Percentiles rank a stretch among this genome's conserved stretches.
These are phyloP conservation scores for Rhynchophorus ferrugineus DNA, from an alignment of 1,140 invertebrate genomes.

Conservation along the genomic window DNA sequence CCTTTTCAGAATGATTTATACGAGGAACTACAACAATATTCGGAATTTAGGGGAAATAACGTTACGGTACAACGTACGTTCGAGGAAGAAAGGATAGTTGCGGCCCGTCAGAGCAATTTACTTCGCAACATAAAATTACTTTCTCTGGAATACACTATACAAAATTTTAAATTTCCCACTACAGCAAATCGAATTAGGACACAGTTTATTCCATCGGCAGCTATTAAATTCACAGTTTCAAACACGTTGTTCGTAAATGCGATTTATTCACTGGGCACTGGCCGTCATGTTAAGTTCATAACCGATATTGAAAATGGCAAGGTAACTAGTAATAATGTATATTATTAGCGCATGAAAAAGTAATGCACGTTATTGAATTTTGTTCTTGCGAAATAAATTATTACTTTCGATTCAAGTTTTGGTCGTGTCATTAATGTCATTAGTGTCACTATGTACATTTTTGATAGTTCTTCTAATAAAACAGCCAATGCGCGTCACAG, in stretches of 20 bases:
- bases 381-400: too few relatives aligned
- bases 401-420: too few relatives aligned
- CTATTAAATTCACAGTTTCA: slow-evolving; percentile 26
- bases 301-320: slow-evolving; percentile 57
- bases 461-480: too few relatives aligned
- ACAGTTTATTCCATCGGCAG: slow-evolving; percentile 18
- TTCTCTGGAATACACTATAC: slow-evolving; percentile 48
- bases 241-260: slow-evolving; percentile 53
- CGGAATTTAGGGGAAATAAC: slow-evolving; percentile 6
- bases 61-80: slow-evolving; percentile 32
- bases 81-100: slow-evolving; percentile 55
- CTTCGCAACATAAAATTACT: slow-evolving; percentile 58
- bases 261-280: slow-evolving; percentile 65
- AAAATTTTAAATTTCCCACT: slow-evolving; percentile 18
- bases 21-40: slow-evolving; percentile 22
- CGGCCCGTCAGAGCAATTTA: slow-evolving; percentile 53
- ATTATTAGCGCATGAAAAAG: too few relatives aligned
- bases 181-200: slow-evolving; percentile 13
- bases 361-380: too few relatives aligned
- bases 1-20: slow-evolving; percentile 26
- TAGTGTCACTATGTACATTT: too few relatives aligned
- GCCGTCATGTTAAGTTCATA: slow-evolving; percentile 62
- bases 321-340: slow-evolving; percentile 40
- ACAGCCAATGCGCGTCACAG: too few relatives aligned
- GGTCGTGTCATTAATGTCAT: too few relatives aligned